Percentiles rank a stretch among this genome's conserved stretches.
phyloP scores from a whole-genome alignment of 2,113 vertebrate species.

The Rafetus swinhoei region DNA sequence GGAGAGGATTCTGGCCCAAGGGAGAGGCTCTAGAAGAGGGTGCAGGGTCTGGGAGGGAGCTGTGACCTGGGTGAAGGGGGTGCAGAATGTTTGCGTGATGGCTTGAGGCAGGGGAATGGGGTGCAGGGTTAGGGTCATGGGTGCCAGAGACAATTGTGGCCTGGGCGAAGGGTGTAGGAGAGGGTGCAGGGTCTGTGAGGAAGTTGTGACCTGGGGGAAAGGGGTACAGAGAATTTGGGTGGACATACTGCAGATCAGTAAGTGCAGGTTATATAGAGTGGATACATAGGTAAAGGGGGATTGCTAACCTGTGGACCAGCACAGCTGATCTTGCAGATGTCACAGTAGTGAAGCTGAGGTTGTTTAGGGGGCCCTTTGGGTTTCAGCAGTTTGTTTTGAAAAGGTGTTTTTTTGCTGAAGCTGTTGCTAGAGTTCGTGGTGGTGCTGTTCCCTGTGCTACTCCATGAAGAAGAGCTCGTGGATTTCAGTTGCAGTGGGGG shows the following conservation, averaged over 20 bases:
- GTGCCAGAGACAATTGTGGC: no score
- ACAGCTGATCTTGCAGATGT: constrained; percentile 90
- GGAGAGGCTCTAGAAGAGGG: no score
- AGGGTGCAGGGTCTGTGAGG: no score
- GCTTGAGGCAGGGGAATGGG: no score
- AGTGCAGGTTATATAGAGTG: not conserved
- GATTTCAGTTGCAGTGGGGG: constrained; percentile 69
- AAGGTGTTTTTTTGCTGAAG: constrained; percentile 75
- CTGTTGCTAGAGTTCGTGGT: not conserved
- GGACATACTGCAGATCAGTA: not conserved
- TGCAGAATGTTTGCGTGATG: no score
- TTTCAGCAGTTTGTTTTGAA: constrained; percentile 78
- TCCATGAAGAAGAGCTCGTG: constrained; percentile 77
- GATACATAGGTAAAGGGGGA: rapidly evolving
- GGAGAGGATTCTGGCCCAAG: no score
- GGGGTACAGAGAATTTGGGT: no score
- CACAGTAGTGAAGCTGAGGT: constrained; percentile 86
- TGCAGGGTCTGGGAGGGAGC: no score
- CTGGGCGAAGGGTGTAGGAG: no score
- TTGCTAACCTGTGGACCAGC: constrained; percentile 85
- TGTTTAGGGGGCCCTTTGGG: constrained; percentile 80
- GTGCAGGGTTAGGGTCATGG: no score
- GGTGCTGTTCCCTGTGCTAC: constrained; percentile 72
- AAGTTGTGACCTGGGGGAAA: no score
- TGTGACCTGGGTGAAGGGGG: no score